Conservation (phyloP, 92 coral and sea anemone genomes). For the Chrysogorgia sp. region DNA sequence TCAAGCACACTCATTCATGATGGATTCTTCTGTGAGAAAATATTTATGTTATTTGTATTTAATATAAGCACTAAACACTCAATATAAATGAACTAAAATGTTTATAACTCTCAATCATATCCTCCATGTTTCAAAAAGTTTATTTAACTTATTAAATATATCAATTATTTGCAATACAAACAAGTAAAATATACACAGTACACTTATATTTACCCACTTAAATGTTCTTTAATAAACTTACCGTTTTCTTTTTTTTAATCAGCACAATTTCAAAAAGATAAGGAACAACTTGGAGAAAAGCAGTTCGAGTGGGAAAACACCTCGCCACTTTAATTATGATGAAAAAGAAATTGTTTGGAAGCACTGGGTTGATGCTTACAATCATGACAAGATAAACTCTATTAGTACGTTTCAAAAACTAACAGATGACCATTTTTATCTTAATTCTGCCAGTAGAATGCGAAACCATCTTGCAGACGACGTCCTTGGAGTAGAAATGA, state of each 20-base stretch:
- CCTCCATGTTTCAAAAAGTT: too few species aligned
- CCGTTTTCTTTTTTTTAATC: background rate
- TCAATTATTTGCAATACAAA: too few species aligned
- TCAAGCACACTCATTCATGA: conserved; percentile 48
- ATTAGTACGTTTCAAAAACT: conserved; percentile 32
- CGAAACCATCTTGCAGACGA: conserved; percentile 49
- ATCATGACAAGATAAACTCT: conserved; percentile 24
- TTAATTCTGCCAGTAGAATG: conserved; percentile 41
- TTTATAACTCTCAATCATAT: too few species aligned
- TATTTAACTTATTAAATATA: too few species aligned
- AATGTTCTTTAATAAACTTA: too few species aligned
- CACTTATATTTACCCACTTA: too few species aligned
- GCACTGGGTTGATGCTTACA: conserved; percentile 47
- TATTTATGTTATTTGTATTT: background rate
- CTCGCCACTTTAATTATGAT: conserved; percentile 40
- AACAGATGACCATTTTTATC: conserved; percentile 39
- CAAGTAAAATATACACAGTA: too few species aligned
- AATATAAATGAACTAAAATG: too few species aligned
- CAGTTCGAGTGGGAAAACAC: conserved; percentile 38
- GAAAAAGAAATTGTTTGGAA: conserved; percentile 39
- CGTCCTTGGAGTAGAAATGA: conserved; percentile 41
- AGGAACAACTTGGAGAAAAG: conserved; percentile 47
- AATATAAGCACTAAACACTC: too few species aligned
- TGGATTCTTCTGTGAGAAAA: conserved; percentile 54
- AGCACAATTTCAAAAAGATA: conserved; percentile 54